phyloP scores from a whole-genome alignment of 1,140 invertebrate genomes.

The Uloborus diversus region DNA sequence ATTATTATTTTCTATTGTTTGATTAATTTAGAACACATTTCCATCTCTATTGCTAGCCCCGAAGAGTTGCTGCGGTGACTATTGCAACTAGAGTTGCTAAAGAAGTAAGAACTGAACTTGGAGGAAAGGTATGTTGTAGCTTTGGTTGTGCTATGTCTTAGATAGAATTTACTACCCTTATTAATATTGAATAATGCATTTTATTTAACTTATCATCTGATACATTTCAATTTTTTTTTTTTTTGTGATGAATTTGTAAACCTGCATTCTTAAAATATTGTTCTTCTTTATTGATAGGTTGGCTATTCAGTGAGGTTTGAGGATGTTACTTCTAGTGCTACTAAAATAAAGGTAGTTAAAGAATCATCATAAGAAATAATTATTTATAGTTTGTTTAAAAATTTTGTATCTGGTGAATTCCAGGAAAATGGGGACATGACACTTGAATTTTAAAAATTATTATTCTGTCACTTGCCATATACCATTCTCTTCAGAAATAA shows the following conservation, averaged over 20 bases:
- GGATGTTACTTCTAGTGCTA: constrained; percentile 78
- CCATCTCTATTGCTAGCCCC: constrained; percentile 73
- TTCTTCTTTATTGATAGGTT: constrained; percentile 65
- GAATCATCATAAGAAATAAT: neutral
- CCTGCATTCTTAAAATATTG: no score
- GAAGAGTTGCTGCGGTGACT: constrained; percentile 91
- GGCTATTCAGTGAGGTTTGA: constrained; percentile 95
- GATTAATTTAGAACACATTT: no score
- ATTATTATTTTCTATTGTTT: neutral
- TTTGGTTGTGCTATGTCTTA: no score
- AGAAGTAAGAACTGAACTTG: constrained; percentile 75
- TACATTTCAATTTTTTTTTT: constrained; percentile 1
- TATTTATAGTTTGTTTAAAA: neutral
- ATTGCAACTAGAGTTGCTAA: constrained; percentile 86
- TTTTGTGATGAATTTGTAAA: no score
- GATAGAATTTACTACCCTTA: no score
- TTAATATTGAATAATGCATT: neutral
- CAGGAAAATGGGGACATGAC: no score
- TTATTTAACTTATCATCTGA: no score
- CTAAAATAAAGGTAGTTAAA: constrained; percentile 72
- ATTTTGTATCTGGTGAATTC: constrained; percentile 13
- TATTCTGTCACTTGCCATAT: no score
- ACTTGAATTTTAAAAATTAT: no score
- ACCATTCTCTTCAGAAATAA: no score
- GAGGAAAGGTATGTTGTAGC: constrained; percentile 71